phyloP scores from a whole-genome alignment of 2,797 vertebrate species.

The Pangasius macronema region DNA sequence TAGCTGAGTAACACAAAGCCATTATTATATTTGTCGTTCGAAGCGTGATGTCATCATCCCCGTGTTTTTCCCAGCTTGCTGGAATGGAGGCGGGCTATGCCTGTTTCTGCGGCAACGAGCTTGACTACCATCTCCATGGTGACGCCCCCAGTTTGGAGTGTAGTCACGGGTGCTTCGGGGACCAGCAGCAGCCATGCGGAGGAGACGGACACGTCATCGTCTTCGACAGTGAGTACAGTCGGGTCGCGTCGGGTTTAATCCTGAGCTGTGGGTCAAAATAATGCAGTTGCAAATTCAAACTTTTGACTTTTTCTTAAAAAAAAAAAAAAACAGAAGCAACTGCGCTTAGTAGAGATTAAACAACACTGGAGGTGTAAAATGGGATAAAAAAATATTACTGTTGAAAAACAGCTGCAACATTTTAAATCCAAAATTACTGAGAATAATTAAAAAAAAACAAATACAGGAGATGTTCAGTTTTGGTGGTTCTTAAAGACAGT shows the following conservation, averaged over 20 bases:
- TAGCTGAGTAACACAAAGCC: slow-evolving; percentile 5
- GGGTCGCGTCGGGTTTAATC: not conserved
- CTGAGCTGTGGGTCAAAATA: not conserved
- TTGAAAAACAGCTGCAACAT: not conserved
- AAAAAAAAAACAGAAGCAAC: not conserved
- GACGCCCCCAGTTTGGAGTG: slow-evolving; percentile 90
- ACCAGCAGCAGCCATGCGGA: slow-evolving; percentile 94
- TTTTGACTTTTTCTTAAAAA: not conserved
- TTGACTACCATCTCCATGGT: slow-evolving; percentile 83
- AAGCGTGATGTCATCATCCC: slow-evolving; percentile 33
- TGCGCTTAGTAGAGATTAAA: not conserved
- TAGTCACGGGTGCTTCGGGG: slow-evolving; percentile 96
- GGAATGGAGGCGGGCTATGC: slow-evolving; percentile 97
- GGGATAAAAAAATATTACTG: not conserved
- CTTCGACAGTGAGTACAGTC: slow-evolving; percentile 87
- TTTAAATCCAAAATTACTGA: not conserved
- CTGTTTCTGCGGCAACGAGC: slow-evolving; percentile 95
- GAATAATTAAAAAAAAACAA: not conserved
- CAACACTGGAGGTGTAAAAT: not conserved
- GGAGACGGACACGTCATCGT: slow-evolving; percentile 94
- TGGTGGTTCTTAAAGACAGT: not conserved
- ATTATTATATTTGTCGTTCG: not conserved
- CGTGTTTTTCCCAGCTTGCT: slow-evolving; percentile 78
- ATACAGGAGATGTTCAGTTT: too few relatives aligned
- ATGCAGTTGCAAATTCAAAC: not conserved